A percentile compares a stretch with the other conserved stretches of the same genome.
Evolutionary conservation across 2,797 vertebrate species (phyloP).

Genomic region (Onychomys leucogaster): DNA sequence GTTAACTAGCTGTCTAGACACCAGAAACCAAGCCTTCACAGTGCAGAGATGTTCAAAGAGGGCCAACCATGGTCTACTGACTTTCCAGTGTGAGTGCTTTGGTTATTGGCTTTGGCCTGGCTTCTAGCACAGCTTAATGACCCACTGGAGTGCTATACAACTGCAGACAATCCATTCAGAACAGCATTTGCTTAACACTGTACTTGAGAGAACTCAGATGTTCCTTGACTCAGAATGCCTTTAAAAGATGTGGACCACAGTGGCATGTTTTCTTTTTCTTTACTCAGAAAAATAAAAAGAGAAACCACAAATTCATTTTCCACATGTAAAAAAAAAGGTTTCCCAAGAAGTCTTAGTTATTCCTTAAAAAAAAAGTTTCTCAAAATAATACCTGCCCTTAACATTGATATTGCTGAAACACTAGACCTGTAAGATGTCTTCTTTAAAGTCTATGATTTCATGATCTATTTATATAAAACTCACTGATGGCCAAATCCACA

Average conservation of each 20-base stretch:
- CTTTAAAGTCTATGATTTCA: neutral
- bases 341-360: constrained; percentile 27
- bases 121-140: constrained; percentile 58
- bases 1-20: constrained; percentile 12
- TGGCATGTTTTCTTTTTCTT: constrained; percentile 30
- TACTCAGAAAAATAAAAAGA: constrained; percentile 46
- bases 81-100: constrained; percentile 58
- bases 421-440: neutral
- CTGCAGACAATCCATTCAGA: constrained; percentile 16
- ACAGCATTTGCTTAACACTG: constrained; percentile 27
- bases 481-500: constrained; percentile 17
- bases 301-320: constrained; percentile 55
- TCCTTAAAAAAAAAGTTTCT: constrained; percentile 30
- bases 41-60: constrained; percentile 14
- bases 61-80: neutral
- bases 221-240: constrained; percentile 43
- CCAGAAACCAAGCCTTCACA: constrained; percentile 25
- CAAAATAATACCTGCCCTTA: constrained; percentile 43
- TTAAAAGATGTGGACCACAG: constrained; percentile 47
- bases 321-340: neutral
- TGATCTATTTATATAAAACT: constrained; percentile 50
- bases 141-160: constrained; percentile 26
- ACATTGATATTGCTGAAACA: constrained; percentile 51
- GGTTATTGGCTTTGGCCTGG: constrained; percentile 51
- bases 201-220: constrained; percentile 26